Conservation (phyloP, 2,888 invertebrate genomes). For the Augiades crinisus region DNA sequence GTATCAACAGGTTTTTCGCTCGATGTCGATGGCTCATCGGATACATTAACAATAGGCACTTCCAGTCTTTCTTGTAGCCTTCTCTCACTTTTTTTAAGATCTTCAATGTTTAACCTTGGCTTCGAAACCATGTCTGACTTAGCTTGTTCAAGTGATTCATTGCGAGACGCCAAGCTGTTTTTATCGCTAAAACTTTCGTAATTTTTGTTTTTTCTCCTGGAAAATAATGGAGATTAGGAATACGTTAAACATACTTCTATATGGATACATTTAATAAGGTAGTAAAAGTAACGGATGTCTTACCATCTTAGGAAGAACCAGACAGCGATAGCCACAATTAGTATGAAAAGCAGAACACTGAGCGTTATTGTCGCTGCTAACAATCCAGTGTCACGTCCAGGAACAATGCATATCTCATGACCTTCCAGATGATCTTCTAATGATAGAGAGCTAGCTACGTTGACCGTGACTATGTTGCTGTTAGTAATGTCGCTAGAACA, state of each 20-base stretch:
- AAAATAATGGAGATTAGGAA: constrained; percentile 31
- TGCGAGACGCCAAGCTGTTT: constrained; percentile 52
- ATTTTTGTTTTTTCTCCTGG: constrained; percentile 52
- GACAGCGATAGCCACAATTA: constrained; percentile 51
- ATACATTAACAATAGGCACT: constrained; percentile 40
- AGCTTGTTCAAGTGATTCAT: constrained; percentile 41
- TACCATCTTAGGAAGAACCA: constrained; percentile 69
- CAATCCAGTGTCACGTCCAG: constrained; percentile 58
- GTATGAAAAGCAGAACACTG: constrained; percentile 58
- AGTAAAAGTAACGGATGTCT: constrained; percentile 45
- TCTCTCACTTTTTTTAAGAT: constrained; percentile 62
- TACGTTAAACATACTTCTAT: neutral
- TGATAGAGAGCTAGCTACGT: constrained; percentile 52
- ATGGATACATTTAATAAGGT: constrained; percentile 7
- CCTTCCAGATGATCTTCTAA: constrained; percentile 66
- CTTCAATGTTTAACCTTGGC: constrained; percentile 60
- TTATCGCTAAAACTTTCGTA: constrained; percentile 58
- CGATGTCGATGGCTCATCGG: constrained; percentile 39
- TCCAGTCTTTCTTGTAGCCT: constrained; percentile 65
- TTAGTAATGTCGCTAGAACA: constrained; percentile 59
- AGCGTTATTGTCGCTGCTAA: constrained; percentile 66
- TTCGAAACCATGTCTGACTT: constrained; percentile 44
- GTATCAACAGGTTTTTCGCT: constrained; percentile 40
- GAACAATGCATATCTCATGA: constrained; percentile 47
- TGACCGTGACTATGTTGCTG: constrained; percentile 44